Conservation (phyloP, 2,888 invertebrate genomes). For the Entomobrya multifasciata region DNA sequence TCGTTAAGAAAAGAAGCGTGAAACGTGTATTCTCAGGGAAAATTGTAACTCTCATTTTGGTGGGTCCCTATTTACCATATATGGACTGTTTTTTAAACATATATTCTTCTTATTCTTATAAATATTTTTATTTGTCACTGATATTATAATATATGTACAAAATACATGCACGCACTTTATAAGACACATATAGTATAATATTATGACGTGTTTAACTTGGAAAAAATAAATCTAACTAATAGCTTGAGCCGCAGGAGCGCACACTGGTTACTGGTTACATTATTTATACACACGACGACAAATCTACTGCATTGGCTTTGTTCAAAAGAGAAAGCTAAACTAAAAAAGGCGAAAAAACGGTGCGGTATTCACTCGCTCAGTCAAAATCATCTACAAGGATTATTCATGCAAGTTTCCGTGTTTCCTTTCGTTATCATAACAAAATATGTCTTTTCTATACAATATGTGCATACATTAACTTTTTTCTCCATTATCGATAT, state of each 20-base stretch:
- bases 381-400: constrained; percentile 57
- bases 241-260: constrained; percentile 52
- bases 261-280: constrained; percentile 28
- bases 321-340: background rate
- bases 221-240: constrained; percentile 63
- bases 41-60: background rate
- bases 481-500: too few species aligned
- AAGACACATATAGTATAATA: background rate
- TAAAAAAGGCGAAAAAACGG: constrained; percentile 14
- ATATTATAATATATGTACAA: background rate
- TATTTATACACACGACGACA: constrained; percentile 49
- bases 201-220: background rate
- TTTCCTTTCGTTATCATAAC: constrained; percentile 45
- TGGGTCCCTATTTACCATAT: background rate
- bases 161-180: background rate
- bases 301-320: constrained; percentile 52
- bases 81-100: too few species aligned
- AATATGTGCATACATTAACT: constrained; percentile 41
- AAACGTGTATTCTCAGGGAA: background rate
- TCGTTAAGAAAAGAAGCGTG: constrained; percentile 31
- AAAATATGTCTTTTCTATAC: background rate
- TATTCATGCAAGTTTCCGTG: constrained; percentile 60
- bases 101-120: too few species aligned
- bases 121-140: background rate
- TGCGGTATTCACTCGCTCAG: constrained; percentile 52